Evolutionary conservation across 1,140 invertebrate species (phyloP).

Genomic region (Sminthurides bifidus): DNA sequence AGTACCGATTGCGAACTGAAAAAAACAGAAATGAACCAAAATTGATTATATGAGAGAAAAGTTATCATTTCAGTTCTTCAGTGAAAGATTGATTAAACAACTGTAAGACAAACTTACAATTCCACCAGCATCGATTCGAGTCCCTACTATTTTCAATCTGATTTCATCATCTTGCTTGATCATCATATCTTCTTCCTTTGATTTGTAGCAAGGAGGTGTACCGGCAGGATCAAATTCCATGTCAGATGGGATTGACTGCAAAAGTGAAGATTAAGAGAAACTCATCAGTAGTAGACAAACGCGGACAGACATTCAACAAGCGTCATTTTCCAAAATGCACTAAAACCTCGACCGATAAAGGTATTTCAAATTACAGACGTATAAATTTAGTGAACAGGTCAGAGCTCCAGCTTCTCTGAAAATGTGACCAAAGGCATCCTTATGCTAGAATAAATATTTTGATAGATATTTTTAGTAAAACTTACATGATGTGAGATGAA

Average conservation of each 20-base stretch:
- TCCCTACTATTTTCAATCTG: conserved; percentile 94
- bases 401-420: no score
- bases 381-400: no score
- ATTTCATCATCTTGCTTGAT: conserved; percentile 98
- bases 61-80: no score
- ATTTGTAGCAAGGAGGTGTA: conserved; percentile 96
- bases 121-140: conserved; percentile 86
- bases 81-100: no score
- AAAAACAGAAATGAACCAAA: no score
- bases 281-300: conserved; percentile 10
- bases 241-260: conserved; percentile 92
- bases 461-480: neutral
- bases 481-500: conserved; percentile 97
- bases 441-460: neutral
- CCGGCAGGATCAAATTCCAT: conserved; percentile 99
- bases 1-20: conserved; percentile 95
- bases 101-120: conserved; percentile 53
- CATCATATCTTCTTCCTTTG: conserved; percentile 93
- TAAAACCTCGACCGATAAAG: no score
- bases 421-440: no score
- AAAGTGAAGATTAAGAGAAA: conserved; percentile 33
- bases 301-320: neutral
- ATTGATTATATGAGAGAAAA: no score
- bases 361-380: no score
- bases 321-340: neutral